phyloP scores from a whole-genome alignment of 2,888 invertebrate genomes.

The Tipula helvola region DNA sequence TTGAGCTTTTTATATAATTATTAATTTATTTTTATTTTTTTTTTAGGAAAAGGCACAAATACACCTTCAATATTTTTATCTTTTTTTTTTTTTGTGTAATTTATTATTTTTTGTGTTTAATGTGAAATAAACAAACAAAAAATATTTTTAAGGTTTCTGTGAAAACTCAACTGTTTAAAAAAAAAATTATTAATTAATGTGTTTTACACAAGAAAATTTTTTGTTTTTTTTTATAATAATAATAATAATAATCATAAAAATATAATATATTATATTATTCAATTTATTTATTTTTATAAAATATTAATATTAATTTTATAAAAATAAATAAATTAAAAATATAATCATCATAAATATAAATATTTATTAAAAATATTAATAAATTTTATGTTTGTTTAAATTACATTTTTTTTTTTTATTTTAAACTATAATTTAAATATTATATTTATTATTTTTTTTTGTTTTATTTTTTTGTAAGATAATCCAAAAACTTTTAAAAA shows the following conservation, averaged over 20 bases:
- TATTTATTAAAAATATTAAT: not conserved
- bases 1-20: not conserved
- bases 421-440: not conserved
- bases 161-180: not conserved
- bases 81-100: not conserved
- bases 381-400: not conserved
- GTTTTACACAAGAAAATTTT: not conserved
- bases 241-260: not conserved
- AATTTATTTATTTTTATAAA: not conserved
- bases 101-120: not conserved
- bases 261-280: not conserved
- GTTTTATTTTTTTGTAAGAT: not conserved
- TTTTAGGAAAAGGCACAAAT: conserved; percentile 1
- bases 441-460: not conserved
- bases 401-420: not conserved
- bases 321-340: not conserved
- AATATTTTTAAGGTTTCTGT: not conserved
- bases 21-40: not conserved
- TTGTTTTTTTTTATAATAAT: not conserved
- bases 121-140: not conserved
- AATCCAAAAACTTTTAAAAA: not conserved
- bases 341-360: not conserved
- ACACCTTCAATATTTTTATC: not conserved
- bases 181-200: not conserved
- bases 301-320: not conserved